Percentiles rank a stretch among this genome's conserved stretches.
Evolutionary conservation across 37 sponge, comb jelly and placozoan species (phyloP).

Genomic region (Dysidea cf. avara): DNA sequence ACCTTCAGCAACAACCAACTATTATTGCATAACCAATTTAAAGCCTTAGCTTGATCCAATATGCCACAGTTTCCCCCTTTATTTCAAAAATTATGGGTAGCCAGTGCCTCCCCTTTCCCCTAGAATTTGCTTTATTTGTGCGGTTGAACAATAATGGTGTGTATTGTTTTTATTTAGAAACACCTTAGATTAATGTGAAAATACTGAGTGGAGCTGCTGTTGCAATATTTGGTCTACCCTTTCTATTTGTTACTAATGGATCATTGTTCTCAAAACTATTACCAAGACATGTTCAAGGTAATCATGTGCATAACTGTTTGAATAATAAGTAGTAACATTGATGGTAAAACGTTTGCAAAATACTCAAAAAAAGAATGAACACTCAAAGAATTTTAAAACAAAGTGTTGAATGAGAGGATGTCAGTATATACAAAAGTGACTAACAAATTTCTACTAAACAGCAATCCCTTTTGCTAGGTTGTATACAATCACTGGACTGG

Average conservation of each 20-base stretch:
- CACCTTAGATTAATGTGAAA: constrained; percentile 24
- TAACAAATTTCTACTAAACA: neutral
- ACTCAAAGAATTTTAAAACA: neutral
- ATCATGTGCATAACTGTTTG: neutral
- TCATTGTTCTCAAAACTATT: constrained; percentile 83
- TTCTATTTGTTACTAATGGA: constrained; percentile 52
- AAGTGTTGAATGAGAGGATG: neutral
- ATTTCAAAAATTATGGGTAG: too few relatives aligned
- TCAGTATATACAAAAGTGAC: neutral
- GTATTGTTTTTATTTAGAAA: constrained; percentile 1
- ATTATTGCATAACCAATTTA: too few relatives aligned
- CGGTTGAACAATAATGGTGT: too few relatives aligned
- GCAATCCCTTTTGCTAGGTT: neutral
- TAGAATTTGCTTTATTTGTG: too few relatives aligned
- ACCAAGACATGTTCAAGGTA: constrained; percentile 67
- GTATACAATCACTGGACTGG: constrained; percentile 8
- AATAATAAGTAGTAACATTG: neutral
- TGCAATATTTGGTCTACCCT: constrained; percentile 58
- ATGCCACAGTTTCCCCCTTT: neutral
- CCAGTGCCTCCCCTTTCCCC: too few relatives aligned
- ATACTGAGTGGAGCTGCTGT: constrained; percentile 48
- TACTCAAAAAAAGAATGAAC: neutral
- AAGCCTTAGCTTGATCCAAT: too few relatives aligned
- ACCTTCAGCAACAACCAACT: too few relatives aligned
- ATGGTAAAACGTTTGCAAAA: neutral